A percentile compares a stretch with the other conserved stretches of the same genome.
Conservation (phyloP, 30 jellyfish, hydroid and myxozoan species). For the Pseudorhiza aurosa region DNA sequence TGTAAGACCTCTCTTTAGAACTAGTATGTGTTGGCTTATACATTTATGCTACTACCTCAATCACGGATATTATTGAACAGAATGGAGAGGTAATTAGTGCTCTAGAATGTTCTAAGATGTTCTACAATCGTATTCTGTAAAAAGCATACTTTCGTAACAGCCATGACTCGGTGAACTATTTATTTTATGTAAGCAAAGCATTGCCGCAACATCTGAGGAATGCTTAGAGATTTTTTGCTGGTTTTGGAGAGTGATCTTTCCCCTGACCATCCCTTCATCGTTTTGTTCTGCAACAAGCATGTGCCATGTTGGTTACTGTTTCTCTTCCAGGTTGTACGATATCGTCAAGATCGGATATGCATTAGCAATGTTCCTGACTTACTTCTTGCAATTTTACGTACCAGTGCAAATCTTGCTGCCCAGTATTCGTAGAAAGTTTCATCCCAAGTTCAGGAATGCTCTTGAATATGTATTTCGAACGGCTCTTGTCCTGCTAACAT, state of each 20-base stretch:
- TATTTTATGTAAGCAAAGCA: too few species aligned
- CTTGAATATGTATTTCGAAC: conserved; percentile 81
- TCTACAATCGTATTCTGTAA: too few species aligned
- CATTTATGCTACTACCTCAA: too few species aligned
- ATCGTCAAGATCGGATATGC: conserved; percentile 89
- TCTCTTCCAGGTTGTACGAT: conserved; percentile 85
- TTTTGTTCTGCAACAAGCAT: neutral
- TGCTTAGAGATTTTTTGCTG: neutral
- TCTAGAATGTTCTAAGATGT: too few species aligned
- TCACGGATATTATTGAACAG: too few species aligned
- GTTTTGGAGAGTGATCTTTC: neutral
- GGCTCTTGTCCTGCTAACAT: conserved; percentile 80
- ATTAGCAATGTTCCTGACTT: conserved; percentile 92
- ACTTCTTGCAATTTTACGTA: conserved; percentile 94
- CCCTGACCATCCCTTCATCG: neutral
- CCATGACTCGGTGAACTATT: too few species aligned
- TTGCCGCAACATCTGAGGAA: too few species aligned
- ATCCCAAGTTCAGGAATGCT: conserved; percentile 12
- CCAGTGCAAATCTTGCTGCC: conserved; percentile 96
- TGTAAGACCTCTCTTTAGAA: too few species aligned
- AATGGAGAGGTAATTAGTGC: too few species aligned
- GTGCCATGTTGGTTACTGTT: neutral
- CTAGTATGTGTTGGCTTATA: too few species aligned
- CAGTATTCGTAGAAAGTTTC: conserved; percentile 46
- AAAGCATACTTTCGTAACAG: too few species aligned